These are phyloP conservation scores for Drosophila watanabei DNA, from an alignment of 1,140 invertebrate species.

Conservation along the genomic window DNA sequence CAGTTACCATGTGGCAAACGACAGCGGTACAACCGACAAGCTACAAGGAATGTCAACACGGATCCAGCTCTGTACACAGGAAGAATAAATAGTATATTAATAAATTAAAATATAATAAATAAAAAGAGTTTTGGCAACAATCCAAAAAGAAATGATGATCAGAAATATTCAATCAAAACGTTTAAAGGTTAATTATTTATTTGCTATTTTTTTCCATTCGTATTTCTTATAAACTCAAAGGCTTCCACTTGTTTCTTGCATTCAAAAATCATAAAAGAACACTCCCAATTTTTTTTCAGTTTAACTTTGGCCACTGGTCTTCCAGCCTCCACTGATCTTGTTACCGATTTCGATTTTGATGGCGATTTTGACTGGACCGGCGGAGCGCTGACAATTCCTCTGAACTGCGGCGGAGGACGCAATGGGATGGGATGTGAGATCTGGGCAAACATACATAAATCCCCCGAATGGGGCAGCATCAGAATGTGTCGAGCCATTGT, in stretches of 20 bases:
- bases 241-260: not conserved
- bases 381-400: slow-evolving; percentile 77
- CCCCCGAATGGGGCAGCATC: slow-evolving; percentile 48
- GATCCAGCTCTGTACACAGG: slow-evolving; percentile 24
- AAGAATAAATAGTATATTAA: not conserved
- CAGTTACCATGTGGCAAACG: slow-evolving; percentile 27
- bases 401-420: slow-evolving; percentile 56
- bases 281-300: slow-evolving; percentile 13
- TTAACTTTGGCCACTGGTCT: slow-evolving; percentile 33
- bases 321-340: slow-evolving; percentile 66
- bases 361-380: slow-evolving; percentile 76
- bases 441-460: slow-evolving; percentile 68
- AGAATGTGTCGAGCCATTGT: slow-evolving; percentile 75
- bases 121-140: not conserved
- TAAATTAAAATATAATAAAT: not conserved
- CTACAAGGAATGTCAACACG: slow-evolving; percentile 60
- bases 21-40: slow-evolving; percentile 38
- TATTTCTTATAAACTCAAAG: not conserved
- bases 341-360: slow-evolving; percentile 84
- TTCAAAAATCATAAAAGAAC: not conserved
- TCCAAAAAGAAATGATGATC: not conserved
- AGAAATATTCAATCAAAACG: not conserved
- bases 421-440: slow-evolving; percentile 3
- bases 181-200: too few relatives aligned
- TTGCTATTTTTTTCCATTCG: too few relatives aligned